Percentiles rank a stretch among this genome's conserved stretches.
phyloP scores from a whole-genome alignment of 1,140 invertebrate species.

The Musca vetustissima region DNA sequence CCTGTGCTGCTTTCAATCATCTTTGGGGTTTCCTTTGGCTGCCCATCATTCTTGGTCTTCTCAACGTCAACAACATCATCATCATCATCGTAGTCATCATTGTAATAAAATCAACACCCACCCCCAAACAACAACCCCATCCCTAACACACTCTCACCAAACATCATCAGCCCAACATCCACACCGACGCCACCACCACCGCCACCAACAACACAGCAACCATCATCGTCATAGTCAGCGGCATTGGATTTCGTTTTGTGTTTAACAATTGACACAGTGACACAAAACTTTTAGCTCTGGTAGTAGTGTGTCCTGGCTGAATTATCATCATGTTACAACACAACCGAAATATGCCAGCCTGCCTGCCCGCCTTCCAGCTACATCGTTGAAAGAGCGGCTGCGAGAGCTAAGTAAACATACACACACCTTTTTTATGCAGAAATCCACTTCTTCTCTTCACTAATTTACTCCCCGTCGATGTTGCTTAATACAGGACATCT shows the following conservation, averaged over 20 bases:
- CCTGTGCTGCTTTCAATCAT: too few species aligned
- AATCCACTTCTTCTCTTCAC: not conserved
- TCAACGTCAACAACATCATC: not conserved
- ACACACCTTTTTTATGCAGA: constrained; percentile 29
- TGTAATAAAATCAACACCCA: too few species aligned
- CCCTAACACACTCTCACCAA: too few species aligned
- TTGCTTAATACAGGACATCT: not conserved
- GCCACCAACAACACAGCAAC: too few species aligned
- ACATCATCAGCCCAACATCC: too few species aligned
- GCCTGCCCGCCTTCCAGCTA: too few species aligned
- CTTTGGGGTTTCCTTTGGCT: too few species aligned
- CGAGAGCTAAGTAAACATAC: constrained; percentile 29
- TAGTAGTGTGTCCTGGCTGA: not conserved
- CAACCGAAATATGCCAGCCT: too few species aligned
- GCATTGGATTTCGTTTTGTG: constrained; percentile 9
- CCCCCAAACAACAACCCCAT: too few species aligned
- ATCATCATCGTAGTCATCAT: not conserved
- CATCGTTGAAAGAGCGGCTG: not conserved
- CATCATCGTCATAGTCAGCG: not conserved
- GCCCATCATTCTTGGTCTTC: too few species aligned
- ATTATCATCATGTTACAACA: not conserved
- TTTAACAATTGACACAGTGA: constrained; percentile 33
- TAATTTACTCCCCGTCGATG: not conserved
- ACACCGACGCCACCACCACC: too few species aligned
- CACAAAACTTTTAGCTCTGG: constrained; percentile 23